Evolutionary conservation across 2,888 invertebrate genomes (phyloP).

Genomic region (Clivina fossor): DNA sequence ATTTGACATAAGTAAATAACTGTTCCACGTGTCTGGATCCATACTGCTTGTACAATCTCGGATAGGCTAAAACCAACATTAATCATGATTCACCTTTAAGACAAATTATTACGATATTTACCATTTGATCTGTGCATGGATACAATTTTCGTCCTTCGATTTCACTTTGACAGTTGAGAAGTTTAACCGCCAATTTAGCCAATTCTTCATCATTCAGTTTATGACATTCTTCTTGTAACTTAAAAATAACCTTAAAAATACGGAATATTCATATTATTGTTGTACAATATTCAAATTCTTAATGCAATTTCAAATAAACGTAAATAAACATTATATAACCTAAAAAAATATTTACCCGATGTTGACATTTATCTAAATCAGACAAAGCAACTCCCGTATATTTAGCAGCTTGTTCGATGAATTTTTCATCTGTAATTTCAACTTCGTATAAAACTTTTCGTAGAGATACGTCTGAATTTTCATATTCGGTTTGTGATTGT

Average conservation of each 20-base stretch:
- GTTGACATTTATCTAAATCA: conserved; percentile 65
- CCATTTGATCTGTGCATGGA: conserved; percentile 65
- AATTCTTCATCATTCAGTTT: conserved; percentile 65
- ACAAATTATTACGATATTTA: no score
- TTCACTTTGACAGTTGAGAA: conserved; percentile 68
- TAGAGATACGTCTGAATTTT: conserved; percentile 42
- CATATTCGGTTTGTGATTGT: conserved; percentile 18
- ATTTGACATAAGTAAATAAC: conserved; percentile 69
- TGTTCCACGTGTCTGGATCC: conserved; percentile 69
- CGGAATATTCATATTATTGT: not conserved
- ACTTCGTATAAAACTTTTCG: conserved; percentile 58
- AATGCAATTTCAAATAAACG: not conserved
- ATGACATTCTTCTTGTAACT: conserved; percentile 60
- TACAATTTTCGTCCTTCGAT: conserved; percentile 62
- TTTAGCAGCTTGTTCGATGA: conserved; percentile 63
- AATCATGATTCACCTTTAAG: no score
- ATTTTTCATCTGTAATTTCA: conserved; percentile 61
- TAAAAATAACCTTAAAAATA: conserved; percentile 66
- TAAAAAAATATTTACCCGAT: conserved; percentile 53
- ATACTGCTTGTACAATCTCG: conserved; percentile 65
- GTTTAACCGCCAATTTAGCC: conserved; percentile 65
- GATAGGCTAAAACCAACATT: conserved; percentile 55
- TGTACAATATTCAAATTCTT: not conserved
- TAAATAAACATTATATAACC: conserved; percentile 17
- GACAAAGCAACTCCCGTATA: conserved; percentile 59